Conservation (phyloP, 2,888 invertebrate genomes). For the Ptilodon capucinus region DNA sequence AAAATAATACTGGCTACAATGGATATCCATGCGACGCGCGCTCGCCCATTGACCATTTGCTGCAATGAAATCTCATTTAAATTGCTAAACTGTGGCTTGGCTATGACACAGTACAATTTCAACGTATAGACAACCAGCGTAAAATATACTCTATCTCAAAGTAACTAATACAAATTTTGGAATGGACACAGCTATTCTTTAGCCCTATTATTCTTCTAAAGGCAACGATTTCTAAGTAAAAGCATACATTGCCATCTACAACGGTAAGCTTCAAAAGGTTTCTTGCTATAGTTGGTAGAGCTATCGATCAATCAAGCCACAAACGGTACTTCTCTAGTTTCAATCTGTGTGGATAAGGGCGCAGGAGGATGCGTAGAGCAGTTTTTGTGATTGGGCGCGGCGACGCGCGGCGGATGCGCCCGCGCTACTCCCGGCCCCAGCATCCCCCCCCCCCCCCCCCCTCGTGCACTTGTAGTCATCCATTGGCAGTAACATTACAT, state of each 20-base stretch:
- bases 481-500: constrained; percentile 11
- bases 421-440: constrained; percentile 3
- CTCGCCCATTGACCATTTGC: too few relatives aligned
- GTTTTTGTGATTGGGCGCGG: constrained; percentile 22
- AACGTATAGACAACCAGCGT: too few relatives aligned
- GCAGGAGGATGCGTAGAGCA: constrained; percentile 20
- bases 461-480: constrained; percentile 8
- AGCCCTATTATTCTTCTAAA: too few relatives aligned
- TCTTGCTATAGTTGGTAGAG: not conserved
- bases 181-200: too few relatives aligned
- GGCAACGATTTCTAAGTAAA: not conserved
- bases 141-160: too few relatives aligned
- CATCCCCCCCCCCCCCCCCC: not conserved
- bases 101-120: too few relatives aligned
- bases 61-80: too few relatives aligned
- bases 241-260: not conserved
- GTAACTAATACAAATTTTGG: too few relatives aligned
- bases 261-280: not conserved
- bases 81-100: too few relatives aligned
- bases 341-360: constrained; percentile 6
- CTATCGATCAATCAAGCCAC: not conserved
- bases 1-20: not conserved
- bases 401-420: constrained; percentile 24
- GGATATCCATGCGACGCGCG: too few relatives aligned
- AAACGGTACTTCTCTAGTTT: not conserved